phyloP scores from a whole-genome alignment of 2,888 invertebrate species.

The Euplexia lucipara region DNA sequence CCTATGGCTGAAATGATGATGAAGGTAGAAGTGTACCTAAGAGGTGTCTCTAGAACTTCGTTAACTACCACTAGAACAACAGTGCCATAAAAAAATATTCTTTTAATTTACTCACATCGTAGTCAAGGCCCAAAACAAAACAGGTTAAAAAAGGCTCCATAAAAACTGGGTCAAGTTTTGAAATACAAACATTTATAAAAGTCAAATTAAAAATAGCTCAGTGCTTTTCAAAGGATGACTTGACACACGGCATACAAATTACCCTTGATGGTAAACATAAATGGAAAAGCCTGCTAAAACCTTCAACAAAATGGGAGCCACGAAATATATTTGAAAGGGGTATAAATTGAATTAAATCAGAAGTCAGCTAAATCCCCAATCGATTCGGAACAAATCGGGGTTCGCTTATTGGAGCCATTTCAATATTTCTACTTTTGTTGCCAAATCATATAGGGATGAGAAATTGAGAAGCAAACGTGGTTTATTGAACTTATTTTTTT shows the following conservation, averaged over 20 bases:
- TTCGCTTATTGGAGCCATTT: conserved; percentile 18
- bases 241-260: conserved; percentile 35
- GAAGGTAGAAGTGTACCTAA: too few relatives aligned
- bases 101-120: too few relatives aligned
- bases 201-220: conserved; percentile 25
- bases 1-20: too few relatives aligned
- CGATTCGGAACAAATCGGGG: conserved; percentile 34
- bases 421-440: conserved; percentile 20
- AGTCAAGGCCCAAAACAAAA: too few relatives aligned
- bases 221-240: not conserved
- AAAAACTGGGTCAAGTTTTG: conserved; percentile 29
- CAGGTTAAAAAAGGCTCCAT: too few relatives aligned
- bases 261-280: not conserved
- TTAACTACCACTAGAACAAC: too few relatives aligned
- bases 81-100: too few relatives aligned
- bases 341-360: conserved; percentile 41
- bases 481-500: too few relatives aligned
- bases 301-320: conserved; percentile 29
- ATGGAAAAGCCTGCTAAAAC: conserved; percentile 26
- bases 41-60: too few relatives aligned
- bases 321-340: conserved; percentile 35
- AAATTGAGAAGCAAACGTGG: not conserved
- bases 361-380: conserved; percentile 45
- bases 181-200: conserved; percentile 30
- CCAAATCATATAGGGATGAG: conserved; percentile 20